These are phyloP conservation scores for Isichthys henryi DNA, from an alignment of 2,113 vertebrate species.

Conservation along the genomic window DNA sequence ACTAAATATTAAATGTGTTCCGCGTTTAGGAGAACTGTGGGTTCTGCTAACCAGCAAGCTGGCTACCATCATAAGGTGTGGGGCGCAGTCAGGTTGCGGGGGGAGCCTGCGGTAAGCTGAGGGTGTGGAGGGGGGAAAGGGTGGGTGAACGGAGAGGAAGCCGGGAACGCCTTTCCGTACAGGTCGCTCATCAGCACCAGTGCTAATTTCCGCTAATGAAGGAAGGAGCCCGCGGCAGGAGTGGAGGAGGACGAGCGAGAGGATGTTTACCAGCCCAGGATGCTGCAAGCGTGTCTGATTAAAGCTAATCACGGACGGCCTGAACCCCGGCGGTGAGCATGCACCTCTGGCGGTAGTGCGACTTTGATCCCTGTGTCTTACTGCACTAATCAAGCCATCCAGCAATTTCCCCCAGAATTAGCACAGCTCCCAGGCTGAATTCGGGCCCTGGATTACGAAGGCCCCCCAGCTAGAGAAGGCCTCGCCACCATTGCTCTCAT, in stretches of 20 bases:
- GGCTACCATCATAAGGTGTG: not conserved
- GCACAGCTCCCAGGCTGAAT: not conserved
- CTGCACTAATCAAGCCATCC: not conserved
- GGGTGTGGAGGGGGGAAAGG: not conserved
- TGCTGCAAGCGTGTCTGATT: not conserved
- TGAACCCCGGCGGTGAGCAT: not conserved
- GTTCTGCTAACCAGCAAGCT: not conserved
- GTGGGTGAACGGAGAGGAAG: not conserved
- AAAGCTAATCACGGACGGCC: not conserved
- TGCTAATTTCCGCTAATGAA: not conserved
- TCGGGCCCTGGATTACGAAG: not conserved
- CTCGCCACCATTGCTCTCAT: not conserved
- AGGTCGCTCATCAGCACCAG: not conserved
- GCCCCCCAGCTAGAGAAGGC: not conserved
- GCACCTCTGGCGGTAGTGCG: not conserved
- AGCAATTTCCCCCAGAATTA: slow-evolving; percentile 4
- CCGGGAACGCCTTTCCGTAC: not conserved
- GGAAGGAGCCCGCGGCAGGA: not conserved
- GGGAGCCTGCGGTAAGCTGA: no score
- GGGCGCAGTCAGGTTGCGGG: no score
- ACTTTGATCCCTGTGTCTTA: not conserved
- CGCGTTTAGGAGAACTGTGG: not conserved
- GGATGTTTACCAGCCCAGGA: not conserved
- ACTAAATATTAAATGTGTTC: not conserved
- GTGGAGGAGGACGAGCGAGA: not conserved